Conservation (phyloP, 1,140 invertebrate species). For the Monochamus saltuarius region DNA sequence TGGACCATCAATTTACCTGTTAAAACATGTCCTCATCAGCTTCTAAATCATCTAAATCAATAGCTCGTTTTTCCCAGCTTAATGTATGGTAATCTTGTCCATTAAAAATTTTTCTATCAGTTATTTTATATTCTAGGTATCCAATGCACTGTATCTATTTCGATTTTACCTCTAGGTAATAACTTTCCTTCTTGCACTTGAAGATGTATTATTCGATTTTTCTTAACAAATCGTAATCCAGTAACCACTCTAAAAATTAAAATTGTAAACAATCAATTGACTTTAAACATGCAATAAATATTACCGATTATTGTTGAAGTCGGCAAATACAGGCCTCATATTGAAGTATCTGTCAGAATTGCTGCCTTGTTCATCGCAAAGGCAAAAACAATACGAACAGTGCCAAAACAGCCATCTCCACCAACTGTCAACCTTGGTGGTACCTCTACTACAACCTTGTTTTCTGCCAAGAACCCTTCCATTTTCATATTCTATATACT, state of each 20-base stretch:
- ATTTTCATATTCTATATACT: constrained; percentile 83
- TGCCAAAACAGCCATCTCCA: constrained; percentile 82
- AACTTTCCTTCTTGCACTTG: constrained; percentile 77
- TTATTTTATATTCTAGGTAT: constrained; percentile 62
- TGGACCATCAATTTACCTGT: constrained; percentile 58
- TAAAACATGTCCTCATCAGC: constrained; percentile 61
- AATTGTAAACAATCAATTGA: not conserved
- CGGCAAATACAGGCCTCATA: constrained; percentile 63
- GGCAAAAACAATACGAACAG: constrained; percentile 87
- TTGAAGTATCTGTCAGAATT: constrained; percentile 80
- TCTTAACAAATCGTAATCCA: constrained; percentile 72
- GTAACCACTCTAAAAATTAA: constrained; percentile 68
- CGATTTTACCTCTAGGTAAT: constrained; percentile 63
- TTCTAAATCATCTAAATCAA: constrained; percentile 79
- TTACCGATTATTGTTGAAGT: constrained; percentile 76
- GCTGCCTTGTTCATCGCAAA: constrained; percentile 75
- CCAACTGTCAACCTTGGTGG: constrained; percentile 81
- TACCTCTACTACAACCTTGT: constrained; percentile 58
- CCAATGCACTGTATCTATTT: constrained; percentile 63
- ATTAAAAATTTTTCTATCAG: constrained; percentile 55
- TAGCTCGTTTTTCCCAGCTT: constrained; percentile 69
- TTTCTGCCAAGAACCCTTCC: constrained; percentile 65
- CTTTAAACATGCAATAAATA: not conserved
- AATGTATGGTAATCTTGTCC: constrained; percentile 73
- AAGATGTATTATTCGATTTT: constrained; percentile 73